These are phyloP conservation scores for Epinephelus lanceolatus DNA, from an alignment of 2,113 vertebrate genomes.

Conservation along the genomic window DNA sequence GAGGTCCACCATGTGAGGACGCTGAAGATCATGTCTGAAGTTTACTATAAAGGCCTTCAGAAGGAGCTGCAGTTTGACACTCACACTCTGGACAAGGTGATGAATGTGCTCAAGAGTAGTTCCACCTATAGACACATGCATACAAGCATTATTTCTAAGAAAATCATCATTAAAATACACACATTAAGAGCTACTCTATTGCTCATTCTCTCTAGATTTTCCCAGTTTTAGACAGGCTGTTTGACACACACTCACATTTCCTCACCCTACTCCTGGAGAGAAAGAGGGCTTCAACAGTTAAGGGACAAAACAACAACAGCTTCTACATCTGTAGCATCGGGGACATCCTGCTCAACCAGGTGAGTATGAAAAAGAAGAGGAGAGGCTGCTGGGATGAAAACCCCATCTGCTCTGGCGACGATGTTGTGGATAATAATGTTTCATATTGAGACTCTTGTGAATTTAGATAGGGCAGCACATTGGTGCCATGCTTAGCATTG, in stretches of 20 bases:
- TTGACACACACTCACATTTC: slow-evolving; percentile 91
- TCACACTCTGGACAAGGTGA: slow-evolving; percentile 87
- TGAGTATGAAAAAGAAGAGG: slow-evolving; percentile 64
- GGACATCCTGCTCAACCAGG: slow-evolving; percentile 90
- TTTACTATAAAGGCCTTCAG: slow-evolving; percentile 91
- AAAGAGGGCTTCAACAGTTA: slow-evolving; percentile 83
- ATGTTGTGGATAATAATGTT: background rate
- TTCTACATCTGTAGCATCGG: slow-evolving; percentile 91
- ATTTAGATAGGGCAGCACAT: no score
- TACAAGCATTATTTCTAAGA: background rate
- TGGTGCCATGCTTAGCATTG: no score
- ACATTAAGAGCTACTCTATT: background rate
- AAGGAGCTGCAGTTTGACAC: slow-evolving; percentile 90
- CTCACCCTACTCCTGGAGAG: slow-evolving; percentile 90
- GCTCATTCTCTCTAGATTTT: slow-evolving; percentile 81
- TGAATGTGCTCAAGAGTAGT: background rate
- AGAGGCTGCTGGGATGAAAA: background rate
- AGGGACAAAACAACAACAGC: slow-evolving; percentile 85
- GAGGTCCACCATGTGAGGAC: slow-evolving; percentile 95
- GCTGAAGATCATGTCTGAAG: slow-evolving; percentile 93
- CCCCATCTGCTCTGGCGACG: background rate
- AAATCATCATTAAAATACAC: background rate
- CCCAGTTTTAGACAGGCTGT: slow-evolving; percentile 90
- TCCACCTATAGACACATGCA: background rate
- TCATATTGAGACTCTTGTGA: no score